phyloP scores from a whole-genome alignment of 2,113 vertebrate species.

The Pseudopipra pipra region DNA sequence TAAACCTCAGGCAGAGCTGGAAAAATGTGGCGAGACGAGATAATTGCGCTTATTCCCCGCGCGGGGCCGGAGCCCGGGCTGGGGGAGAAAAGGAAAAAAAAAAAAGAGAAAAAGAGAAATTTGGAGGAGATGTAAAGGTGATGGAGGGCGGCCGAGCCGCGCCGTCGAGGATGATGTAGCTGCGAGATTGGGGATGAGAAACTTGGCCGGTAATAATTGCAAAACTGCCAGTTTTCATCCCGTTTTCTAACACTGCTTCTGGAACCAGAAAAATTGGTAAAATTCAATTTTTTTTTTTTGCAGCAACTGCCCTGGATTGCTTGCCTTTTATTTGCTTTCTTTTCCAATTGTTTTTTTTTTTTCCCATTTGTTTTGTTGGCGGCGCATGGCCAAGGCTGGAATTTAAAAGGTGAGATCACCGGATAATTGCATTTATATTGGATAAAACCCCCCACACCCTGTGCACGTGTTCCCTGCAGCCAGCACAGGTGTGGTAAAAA shows the following conservation, averaged over 20 bases:
- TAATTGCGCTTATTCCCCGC: slow-evolving; percentile 79
- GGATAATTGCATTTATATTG: not conserved
- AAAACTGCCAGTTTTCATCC: accelerated
- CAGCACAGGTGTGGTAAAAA: accelerated
- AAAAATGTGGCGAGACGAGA: slow-evolving; percentile 80
- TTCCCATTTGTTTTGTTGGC: not conserved
- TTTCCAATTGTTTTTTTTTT: not conserved
- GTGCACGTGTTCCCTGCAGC: not conserved
- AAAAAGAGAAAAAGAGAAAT: not conserved
- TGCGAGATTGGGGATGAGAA: accelerated
- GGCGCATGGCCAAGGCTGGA: not conserved
- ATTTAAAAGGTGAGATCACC: not conserved
- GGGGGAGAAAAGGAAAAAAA: not conserved
- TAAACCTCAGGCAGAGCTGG: slow-evolving; percentile 81
- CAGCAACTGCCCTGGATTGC: not conserved
- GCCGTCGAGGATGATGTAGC: accelerated
- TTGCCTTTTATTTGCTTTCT: not conserved
- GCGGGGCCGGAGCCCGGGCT: slow-evolving; percentile 63
- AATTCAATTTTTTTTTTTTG: not conserved
- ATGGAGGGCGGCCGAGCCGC: not conserved
- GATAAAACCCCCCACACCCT: not conserved
- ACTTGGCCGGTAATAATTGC: not conserved
- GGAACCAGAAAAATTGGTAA: not conserved
- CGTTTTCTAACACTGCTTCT: accelerated
- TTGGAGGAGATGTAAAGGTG: not conserved